These are phyloP conservation scores for Tyto alba DNA, from an alignment of 2,113 vertebrate genomes.

Conservation along the genomic window DNA sequence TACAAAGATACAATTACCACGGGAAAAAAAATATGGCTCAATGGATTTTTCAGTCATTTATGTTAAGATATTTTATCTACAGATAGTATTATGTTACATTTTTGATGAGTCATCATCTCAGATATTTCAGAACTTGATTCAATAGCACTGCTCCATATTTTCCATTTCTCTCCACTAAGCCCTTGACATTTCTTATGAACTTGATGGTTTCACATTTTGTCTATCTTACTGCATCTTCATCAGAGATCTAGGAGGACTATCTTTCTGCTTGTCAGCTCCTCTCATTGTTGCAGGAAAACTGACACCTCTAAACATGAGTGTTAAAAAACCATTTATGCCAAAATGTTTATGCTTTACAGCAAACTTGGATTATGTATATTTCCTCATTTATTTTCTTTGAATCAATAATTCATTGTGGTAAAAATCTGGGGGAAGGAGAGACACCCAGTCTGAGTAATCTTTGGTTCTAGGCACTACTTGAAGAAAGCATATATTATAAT, in stretches of 20 bases:
- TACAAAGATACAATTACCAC: background rate
- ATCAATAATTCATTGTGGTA: background rate
- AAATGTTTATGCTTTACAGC: background rate
- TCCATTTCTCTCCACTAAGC: background rate
- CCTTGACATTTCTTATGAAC: background rate
- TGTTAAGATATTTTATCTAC: background rate
- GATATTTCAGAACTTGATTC: background rate
- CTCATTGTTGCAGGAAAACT: background rate
- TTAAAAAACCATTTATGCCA: background rate
- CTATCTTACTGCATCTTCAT: background rate
- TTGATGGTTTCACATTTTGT: background rate
- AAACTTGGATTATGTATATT: background rate
- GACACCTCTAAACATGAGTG: background rate
- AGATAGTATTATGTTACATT: background rate
- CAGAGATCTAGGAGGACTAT: background rate
- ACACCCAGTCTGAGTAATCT: background rate
- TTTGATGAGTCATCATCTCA: background rate
- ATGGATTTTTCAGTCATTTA: background rate
- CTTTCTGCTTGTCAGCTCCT: background rate
- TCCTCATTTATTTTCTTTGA: background rate
- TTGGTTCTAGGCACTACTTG: background rate
- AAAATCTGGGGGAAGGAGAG: background rate
- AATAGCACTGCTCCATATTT: background rate
- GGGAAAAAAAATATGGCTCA: background rate
- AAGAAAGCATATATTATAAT: background rate